Conservation (phyloP, 2,797 vertebrate genomes). For the Dicrostonyx torquatus region DNA sequence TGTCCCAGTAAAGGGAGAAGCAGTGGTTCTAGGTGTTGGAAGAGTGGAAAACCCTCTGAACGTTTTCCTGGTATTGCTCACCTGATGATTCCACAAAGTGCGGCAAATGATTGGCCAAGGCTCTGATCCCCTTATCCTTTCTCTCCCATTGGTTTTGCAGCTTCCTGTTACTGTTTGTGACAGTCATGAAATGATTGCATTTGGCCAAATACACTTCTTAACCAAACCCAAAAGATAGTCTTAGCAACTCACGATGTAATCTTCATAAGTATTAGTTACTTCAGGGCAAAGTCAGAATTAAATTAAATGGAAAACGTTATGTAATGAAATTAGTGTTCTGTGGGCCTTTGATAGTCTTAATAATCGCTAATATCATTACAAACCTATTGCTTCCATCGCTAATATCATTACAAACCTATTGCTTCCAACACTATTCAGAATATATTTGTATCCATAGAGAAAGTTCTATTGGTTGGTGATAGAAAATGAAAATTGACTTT, state of each 20-base stretch:
- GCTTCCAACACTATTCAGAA: slow-evolving; percentile 36
- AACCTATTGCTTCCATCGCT: too few species aligned
- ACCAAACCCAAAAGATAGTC: not conserved
- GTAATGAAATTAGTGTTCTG: not conserved
- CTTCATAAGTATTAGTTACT: not conserved
- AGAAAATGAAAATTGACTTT: slow-evolving; percentile 46
- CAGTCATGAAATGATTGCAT: not conserved
- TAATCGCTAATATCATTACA: not conserved
- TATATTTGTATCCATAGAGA: slow-evolving; percentile 4
- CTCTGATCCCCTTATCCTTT: not conserved
- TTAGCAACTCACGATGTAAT: not conserved
- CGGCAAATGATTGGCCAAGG: not conserved
- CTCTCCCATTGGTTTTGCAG: not conserved
- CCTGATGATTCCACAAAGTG: not conserved
- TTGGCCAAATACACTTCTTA: not conserved
- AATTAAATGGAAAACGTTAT: slow-evolving; percentile 36
- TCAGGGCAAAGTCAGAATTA: slow-evolving; percentile 22
- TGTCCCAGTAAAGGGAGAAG: not conserved
- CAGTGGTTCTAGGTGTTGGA: not conserved
- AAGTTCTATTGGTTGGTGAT: slow-evolving; percentile 9
- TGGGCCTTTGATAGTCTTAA: not conserved
- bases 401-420: not conserved
- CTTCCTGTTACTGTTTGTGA: not conserved
- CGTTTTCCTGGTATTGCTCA: not conserved
- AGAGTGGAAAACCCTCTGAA: not conserved